Percentiles rank a stretch among this genome's conserved stretches.
Evolutionary conservation across 2,113 vertebrate genomes (phyloP).

Genomic region (Pantherophis guttatus): DNA sequence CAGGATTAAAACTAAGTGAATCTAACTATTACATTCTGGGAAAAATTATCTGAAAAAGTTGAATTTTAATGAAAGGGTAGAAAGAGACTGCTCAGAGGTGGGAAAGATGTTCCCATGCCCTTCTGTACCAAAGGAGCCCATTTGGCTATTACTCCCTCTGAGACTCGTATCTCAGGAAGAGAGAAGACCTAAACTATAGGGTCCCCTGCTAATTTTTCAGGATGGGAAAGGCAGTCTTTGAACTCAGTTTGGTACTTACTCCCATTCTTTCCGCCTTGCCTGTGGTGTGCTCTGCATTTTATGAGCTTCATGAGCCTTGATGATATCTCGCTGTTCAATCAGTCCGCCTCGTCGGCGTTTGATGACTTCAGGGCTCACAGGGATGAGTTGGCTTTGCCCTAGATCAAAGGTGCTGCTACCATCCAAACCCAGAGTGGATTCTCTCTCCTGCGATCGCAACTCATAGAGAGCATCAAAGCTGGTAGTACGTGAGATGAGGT

Average conservation of each 20-base stretch:
- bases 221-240: neutral
- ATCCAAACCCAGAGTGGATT: slow-evolving; percentile 57
- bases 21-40: neutral
- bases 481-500: slow-evolving; percentile 70
- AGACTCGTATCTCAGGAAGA: neutral
- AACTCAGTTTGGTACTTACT: slow-evolving; percentile 79
- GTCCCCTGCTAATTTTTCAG: neutral
- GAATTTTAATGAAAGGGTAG: neutral
- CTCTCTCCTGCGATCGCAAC: slow-evolving; percentile 67
- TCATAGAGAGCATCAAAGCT: slow-evolving; percentile 79
- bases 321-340: slow-evolving; percentile 93
- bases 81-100: neutral
- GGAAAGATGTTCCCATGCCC: too few relatives aligned
- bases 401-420: slow-evolving; percentile 42
- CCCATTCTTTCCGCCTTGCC: slow-evolving; percentile 94
- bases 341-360: slow-evolving; percentile 89
- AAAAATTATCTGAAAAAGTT: neutral
- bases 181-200: neutral
- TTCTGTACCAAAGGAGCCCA: neutral
- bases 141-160: neutral
- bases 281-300: slow-evolving; percentile 98
- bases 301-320: slow-evolving; percentile 93
- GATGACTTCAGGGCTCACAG: slow-evolving; percentile 86
- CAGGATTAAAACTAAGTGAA: neutral
- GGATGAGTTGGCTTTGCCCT: slow-evolving; percentile 70